Evolutionary conservation across 2,888 invertebrate genomes (phyloP), one percentile per base, ranked within the genome.

Genomic region (Neoascia interrupta): DNA sequence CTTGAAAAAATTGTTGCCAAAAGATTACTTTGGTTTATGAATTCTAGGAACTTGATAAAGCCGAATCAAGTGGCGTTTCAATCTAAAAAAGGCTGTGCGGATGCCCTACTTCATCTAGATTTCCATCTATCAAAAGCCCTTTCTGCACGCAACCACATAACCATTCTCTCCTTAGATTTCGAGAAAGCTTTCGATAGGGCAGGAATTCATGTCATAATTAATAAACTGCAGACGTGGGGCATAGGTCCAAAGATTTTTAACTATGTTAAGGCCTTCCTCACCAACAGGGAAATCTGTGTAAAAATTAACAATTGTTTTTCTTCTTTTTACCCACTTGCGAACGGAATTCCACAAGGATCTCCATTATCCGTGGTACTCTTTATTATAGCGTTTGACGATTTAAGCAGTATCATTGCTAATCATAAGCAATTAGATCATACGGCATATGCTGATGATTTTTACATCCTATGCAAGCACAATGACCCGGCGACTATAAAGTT

Each of bases 1-100:
- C 13, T 53, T n/a, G 31, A 49, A 4, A 51, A 51, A 51, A 31
- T 51, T 6, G 10, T 51, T 11, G 39, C 39, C 11, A 36, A 54
- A n/a, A 15, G 54, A 19, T 2, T 18, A 36, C 15, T 36, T 1
- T 36, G 36, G 36, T 36, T 36, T 15, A 36, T 15, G 3, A 1
- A 3, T 18, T 21, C 41, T 5, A 41, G 21, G 21, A 41, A 39
- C 3, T 21, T 41, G n/a, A 41, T 21, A 1, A 21, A 6, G 11
- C 11, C 21, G 5, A 21, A 21, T 5, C 41, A 41, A 21, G 41
- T 41, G 13, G 41, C 41, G 0, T 23, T 43, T 3, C 1, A 43
- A n/a, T n/a, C n/a, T n/a, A n/a, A n/a, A n/a, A n/a, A n/a, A n/a
- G n/a, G n/a, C n/a, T n/a, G n/a, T n/a, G 10, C 5, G 5, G 41